Conservation (phyloP, 1,140 invertebrate genomes). For the Solenopsis fugax region DNA sequence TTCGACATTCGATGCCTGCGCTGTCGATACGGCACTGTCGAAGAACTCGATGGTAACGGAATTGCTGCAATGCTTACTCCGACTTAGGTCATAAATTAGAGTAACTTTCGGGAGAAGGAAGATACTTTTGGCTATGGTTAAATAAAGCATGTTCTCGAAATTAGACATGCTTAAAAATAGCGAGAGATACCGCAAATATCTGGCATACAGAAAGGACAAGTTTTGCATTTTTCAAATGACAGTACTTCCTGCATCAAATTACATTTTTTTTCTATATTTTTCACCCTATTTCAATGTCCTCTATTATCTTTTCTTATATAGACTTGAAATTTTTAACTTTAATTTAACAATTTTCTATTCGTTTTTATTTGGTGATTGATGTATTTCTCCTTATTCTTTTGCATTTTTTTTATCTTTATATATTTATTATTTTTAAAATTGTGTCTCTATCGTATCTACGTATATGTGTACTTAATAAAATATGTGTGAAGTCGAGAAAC, state of each 20-base stretch:
- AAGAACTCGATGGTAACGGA: constrained; percentile 56
- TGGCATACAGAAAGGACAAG: neutral
- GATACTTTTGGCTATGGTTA: constrained; percentile 16
- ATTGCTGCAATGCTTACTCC: constrained; percentile 51
- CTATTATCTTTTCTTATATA: neutral
- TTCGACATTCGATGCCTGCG: constrained; percentile 49
- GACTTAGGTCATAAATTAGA: constrained; percentile 61
- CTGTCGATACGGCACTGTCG: constrained; percentile 57
- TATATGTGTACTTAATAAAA: neutral
- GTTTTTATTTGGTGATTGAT: neutral
- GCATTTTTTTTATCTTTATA: neutral
- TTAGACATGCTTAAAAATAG: constrained; percentile 35
- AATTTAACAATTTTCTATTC: neutral
- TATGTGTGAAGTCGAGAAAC: neutral
- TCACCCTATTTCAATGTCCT: neutral
- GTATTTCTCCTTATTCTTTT: neutral
- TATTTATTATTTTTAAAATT: neutral
- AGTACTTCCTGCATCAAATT: neutral
- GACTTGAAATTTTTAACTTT: neutral
- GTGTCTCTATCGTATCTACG: neutral
- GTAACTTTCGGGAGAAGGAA: constrained; percentile 21
- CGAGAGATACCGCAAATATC: neutral
- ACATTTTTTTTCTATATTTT: neutral
- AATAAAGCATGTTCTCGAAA: constrained; percentile 29
- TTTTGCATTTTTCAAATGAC: constrained; percentile 1